Evolutionary conservation across 1,140 invertebrate genomes (phyloP).

Genomic region (Habropoda laboriosa): DNA sequence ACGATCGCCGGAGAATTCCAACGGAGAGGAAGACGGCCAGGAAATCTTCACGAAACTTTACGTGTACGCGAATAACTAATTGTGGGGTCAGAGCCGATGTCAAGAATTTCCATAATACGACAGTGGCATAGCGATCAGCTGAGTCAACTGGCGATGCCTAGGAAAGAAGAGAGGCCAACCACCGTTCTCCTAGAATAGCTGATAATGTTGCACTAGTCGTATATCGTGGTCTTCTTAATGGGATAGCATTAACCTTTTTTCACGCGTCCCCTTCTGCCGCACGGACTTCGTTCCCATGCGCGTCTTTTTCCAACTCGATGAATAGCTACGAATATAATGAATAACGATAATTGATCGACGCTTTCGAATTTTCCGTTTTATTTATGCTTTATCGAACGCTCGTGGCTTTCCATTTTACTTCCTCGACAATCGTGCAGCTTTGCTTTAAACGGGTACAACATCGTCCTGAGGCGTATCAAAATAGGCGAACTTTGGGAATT

Average conservation of each 20-base stretch:
- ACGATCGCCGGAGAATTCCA: constrained; percentile 54
- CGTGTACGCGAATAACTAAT: constrained; percentile 64
- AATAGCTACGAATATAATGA: constrained; percentile 27
- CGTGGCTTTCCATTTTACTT: too few relatives aligned
- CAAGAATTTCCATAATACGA: constrained; percentile 69
- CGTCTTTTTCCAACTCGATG: neutral
- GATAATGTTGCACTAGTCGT: constrained; percentile 64
- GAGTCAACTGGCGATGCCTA: constrained; percentile 27
- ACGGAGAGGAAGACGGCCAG: constrained; percentile 23
- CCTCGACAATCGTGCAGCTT: too few relatives aligned
- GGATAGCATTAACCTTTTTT: constrained; percentile 46
- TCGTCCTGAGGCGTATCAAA: too few relatives aligned
- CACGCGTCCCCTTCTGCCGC: neutral
- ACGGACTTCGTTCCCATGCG: neutral
- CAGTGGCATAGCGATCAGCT: constrained; percentile 60
- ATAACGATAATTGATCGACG: constrained; percentile 42
- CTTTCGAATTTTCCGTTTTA: constrained; percentile 9
- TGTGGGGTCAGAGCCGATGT: constrained; percentile 63
- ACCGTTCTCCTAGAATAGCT: constrained; percentile 40
- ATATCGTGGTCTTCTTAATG: constrained; percentile 60
- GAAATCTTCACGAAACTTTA: constrained; percentile 51
- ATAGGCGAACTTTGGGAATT: too few relatives aligned
- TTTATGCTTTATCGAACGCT: too few relatives aligned
- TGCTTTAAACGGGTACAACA: too few relatives aligned
- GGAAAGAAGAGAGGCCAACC: constrained; percentile 5